Evolutionary conservation across 2,113 vertebrate genomes (phyloP), one percentile per base, ranked within the genome.

Genomic region (Seriola dumerili): DNA sequence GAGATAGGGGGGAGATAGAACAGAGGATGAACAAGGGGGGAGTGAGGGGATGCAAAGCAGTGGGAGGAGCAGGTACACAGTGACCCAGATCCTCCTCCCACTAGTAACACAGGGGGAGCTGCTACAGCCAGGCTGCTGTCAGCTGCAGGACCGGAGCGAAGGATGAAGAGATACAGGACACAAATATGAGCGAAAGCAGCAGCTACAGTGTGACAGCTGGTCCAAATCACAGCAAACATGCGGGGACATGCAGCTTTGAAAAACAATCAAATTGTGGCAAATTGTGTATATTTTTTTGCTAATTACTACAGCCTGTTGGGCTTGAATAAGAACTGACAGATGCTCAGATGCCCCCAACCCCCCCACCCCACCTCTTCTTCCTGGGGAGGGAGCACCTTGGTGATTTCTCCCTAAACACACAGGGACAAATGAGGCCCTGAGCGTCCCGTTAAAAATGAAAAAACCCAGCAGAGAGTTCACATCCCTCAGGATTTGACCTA

Each of bases 21-120:
- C 38, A 82, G 70, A 70, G 66, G 61, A 65, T 34, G 75, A 83
- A 87, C 76, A 81, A 40, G 61, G 38, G 36, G 76, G 57, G 74
- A 72, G 75, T 54, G 78, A 72, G 36, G 72, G 61, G 78, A 87
- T 82, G 81, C 72, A 74, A 79, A 85, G 80, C n/a, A 36, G 54
- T 81, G 80, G 81, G 90, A 92, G 91, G 90, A 81, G 89, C 80
- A 87, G 87, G 86, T 72, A 86, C 89, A 91, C 59, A 1, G 52
- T 94, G 93, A 94, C 92, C 92, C 87, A 93, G 89, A 93, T 94
- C 91, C 72, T 91, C 91, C 85, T 85, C 64, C 76, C 4, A 38
- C 38, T 11, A 61, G 80, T 79, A 89, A 78, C 70, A 76, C 36
- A 13, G 29, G 54, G 72, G 61, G 76, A 71, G 88, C 76, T 78